Evolutionary conservation across 2,113 vertebrate species (phyloP).

Genomic region (Gasterosteus nipponicus): DNA sequence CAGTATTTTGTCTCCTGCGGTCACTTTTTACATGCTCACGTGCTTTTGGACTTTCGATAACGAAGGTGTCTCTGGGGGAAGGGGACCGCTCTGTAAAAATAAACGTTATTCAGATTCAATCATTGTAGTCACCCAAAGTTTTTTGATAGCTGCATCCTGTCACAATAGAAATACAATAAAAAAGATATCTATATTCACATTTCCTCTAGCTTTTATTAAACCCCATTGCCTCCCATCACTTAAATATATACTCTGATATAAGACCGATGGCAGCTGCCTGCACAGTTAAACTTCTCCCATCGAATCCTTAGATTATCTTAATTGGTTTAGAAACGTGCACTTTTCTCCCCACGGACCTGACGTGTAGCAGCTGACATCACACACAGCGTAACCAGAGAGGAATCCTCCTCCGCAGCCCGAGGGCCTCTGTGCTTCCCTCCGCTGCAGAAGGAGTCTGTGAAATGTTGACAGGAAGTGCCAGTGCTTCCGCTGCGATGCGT

Average conservation of each 20-base stretch:
- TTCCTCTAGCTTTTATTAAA: too few species aligned
- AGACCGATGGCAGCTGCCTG: not conserved
- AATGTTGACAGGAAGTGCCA: slow-evolving; percentile 36
- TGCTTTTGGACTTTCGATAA: not conserved
- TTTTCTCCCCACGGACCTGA: not conserved
- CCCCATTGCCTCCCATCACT: too few species aligned
- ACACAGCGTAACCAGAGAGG: not conserved
- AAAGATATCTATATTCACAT: too few species aligned
- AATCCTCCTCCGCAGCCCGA: slow-evolving; percentile 7
- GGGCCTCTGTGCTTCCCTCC: not conserved
- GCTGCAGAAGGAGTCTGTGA: slow-evolving; percentile 27
- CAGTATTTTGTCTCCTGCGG: not conserved
- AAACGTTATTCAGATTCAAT: not conserved
- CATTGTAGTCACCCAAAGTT: not conserved
- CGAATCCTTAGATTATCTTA: not conserved
- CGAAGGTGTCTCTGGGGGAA: not conserved
- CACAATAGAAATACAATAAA: too few species aligned
- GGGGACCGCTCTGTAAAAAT: too few species aligned
- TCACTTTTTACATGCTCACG: slow-evolving; percentile 6
- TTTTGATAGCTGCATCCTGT: too few species aligned
- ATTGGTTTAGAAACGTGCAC: not conserved
- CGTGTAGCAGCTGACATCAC: not conserved
- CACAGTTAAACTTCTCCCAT: not conserved
- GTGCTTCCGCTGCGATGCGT: slow-evolving; percentile 30
- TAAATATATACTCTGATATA: too few species aligned